These are phyloP conservation scores for Protonibea diacanthus DNA, from an alignment of 2,797 vertebrate species.

Conservation along the genomic window DNA sequence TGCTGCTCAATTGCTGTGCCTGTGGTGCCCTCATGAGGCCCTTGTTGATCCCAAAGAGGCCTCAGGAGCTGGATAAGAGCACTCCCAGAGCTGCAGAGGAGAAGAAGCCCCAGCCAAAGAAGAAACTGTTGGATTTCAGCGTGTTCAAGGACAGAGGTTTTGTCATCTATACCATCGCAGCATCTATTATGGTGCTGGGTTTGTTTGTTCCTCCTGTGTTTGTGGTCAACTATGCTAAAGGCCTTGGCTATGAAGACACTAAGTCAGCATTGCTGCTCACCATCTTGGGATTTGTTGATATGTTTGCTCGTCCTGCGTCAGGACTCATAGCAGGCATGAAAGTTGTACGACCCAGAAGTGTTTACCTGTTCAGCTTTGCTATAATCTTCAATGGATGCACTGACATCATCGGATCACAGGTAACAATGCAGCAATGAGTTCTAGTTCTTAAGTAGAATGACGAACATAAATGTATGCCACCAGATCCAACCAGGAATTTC, in stretches of 20 bases:
- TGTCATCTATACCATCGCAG: slow-evolving; percentile 90
- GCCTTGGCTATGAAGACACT: slow-evolving; percentile 87
- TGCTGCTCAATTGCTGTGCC: slow-evolving; percentile 95
- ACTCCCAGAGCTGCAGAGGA: background rate
- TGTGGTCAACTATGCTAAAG: slow-evolving; percentile 94
- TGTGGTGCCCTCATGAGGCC: slow-evolving; percentile 95
- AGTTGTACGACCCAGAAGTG: slow-evolving; percentile 89
- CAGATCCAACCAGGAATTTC: background rate
- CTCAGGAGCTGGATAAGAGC: slow-evolving; percentile 33
- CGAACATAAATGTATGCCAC: background rate
- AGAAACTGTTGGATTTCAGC: slow-evolving; percentile 90
- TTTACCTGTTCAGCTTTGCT: slow-evolving; percentile 92
- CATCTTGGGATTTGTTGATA: slow-evolving; percentile 93
- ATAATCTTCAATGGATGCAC: slow-evolving; percentile 94
- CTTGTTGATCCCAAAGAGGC: slow-evolving; percentile 78
- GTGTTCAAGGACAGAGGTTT: slow-evolving; percentile 93
- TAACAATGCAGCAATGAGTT: slow-evolving; percentile 7
- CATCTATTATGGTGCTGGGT: slow-evolving; percentile 94
- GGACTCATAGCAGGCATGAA: slow-evolving; percentile 90
- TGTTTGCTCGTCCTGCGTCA: slow-evolving; percentile 92
- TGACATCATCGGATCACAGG: slow-evolving; percentile 89
- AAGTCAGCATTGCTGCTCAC: slow-evolving; percentile 92
- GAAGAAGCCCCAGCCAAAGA: slow-evolving; percentile 34
- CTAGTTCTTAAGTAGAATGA: background rate
- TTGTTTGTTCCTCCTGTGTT: slow-evolving; percentile 96